These are phyloP conservation scores for Etia nguti DNA, from an alignment of 2,113 vertebrate genomes.

Conservation along the genomic window DNA sequence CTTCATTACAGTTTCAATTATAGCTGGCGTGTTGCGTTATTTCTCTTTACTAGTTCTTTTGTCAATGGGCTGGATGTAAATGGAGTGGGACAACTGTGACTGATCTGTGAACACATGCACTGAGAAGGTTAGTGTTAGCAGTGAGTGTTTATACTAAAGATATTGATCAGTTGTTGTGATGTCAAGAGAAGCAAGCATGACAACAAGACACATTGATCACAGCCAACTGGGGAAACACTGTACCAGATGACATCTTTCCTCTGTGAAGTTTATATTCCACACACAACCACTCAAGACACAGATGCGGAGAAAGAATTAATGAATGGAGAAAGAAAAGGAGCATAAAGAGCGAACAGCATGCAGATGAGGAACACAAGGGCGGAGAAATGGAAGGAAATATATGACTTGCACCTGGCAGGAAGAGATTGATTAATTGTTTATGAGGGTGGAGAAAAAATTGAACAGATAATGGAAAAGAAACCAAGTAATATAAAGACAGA, in stretches of 20 bases:
- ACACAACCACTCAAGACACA: background rate
- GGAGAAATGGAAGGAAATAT: background rate
- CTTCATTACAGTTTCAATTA: background rate
- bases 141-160: background rate
- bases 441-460: background rate
- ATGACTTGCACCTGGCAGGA: constrained; percentile 26
- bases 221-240: background rate
- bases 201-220: constrained; percentile 24
- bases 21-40: background rate
- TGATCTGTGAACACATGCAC: background rate
- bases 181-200: constrained; percentile 3
- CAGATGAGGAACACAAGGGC: constrained; percentile 16
- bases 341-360: constrained; percentile 12
- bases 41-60: background rate
- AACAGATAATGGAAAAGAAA: constrained; percentile 28
- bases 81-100: constrained; percentile 19
- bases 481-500: constrained; percentile 1
- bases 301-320: constrained; percentile 11
- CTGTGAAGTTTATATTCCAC: constrained; percentile 28
- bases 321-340: background rate
- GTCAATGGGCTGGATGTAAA: constrained; percentile 1
- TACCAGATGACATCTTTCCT: background rate
- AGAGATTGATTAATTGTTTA: constrained; percentile 45
- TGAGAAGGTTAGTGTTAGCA: background rate
- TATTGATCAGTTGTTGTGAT: constrained; percentile 17